phyloP scores from a whole-genome alignment of 2,797 vertebrate species.

The Chaetophractus vellerosus region DNA sequence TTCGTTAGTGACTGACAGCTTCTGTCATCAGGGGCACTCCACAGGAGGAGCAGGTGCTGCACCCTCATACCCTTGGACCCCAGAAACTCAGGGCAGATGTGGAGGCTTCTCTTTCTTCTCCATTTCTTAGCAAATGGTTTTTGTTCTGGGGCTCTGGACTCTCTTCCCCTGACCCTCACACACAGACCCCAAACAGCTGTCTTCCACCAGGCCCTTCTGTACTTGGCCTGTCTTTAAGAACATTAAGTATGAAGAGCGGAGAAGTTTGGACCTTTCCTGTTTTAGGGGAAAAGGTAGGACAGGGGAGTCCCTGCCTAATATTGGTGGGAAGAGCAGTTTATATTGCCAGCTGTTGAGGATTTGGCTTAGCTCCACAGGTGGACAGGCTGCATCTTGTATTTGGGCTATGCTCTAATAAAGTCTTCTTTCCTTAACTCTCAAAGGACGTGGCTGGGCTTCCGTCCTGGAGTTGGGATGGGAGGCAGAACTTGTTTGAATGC shows the following conservation, averaged over 20 bases:
- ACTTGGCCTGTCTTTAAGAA: constrained; percentile 55
- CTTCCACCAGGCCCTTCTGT: neutral
- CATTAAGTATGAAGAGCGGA: constrained; percentile 29
- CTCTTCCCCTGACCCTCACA: neutral
- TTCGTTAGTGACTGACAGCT: constrained; percentile 89
- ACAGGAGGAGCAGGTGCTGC: constrained; percentile 32
- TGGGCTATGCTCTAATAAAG: neutral
- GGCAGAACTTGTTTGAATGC: neutral
- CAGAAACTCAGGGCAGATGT: neutral
- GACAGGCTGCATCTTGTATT: neutral
- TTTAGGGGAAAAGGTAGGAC: constrained; percentile 53
- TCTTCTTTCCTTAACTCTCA: neutral
- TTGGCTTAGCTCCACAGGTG: neutral
- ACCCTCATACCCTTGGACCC: neutral
- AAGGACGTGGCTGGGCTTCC: neutral
- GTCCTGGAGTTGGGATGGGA: neutral
- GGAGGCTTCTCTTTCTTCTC: constrained; percentile 7
- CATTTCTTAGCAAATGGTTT: constrained; percentile 37
- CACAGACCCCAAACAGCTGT: neutral
- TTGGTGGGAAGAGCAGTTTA: neutral
- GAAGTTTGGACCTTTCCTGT: constrained; percentile 15
- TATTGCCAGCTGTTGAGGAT: neutral
- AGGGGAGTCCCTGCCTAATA: neutral
- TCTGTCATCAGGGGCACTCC: neutral
- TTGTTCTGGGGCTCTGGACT: constrained; percentile 22